Conservation (phyloP, 2,888 invertebrate genomes). For the Cylindroiulus punctatus region DNA sequence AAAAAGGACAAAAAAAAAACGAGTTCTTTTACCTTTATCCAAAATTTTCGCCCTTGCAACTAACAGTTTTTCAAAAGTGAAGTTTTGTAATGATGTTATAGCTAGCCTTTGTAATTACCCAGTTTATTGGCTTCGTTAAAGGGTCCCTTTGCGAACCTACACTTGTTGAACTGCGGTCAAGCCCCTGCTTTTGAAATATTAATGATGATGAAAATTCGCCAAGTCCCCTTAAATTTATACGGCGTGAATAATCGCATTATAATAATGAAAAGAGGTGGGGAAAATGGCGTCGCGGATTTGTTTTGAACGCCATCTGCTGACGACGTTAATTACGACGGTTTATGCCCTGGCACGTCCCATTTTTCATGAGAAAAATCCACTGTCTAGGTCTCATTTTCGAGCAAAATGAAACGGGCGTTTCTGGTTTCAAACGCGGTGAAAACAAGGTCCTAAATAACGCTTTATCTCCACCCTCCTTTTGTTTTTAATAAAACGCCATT, state of each 20-base stretch:
- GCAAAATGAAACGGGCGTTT: not conserved
- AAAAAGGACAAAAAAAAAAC: no score
- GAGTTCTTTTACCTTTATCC: no score
- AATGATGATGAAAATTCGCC: not conserved
- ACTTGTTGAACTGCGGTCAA: no score
- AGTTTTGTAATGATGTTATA: no score
- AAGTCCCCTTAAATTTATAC: not conserved
- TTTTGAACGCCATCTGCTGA: not conserved
- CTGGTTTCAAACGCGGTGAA: not conserved
- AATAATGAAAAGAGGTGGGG: not conserved
- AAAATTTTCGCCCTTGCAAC: no score
- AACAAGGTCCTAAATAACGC: not conserved
- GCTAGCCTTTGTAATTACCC: no score
- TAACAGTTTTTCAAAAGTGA: no score
- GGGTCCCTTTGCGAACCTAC: no score
- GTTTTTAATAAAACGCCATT: not conserved
- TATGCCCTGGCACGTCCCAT: not conserved
- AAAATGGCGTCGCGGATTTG: not conserved
- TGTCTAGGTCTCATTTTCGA: not conserved
- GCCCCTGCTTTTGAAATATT: conserved; percentile 8
- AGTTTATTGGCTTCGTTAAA: no score
- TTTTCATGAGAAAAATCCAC: not conserved
- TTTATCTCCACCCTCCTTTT: not conserved
- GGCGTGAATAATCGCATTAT: not conserved
- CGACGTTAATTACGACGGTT: not conserved